Percentiles rank a stretch among this genome's conserved stretches.
Evolutionary conservation across 2,113 vertebrate species (phyloP).

Genomic region (pig (Sus scrofa)): DNA sequence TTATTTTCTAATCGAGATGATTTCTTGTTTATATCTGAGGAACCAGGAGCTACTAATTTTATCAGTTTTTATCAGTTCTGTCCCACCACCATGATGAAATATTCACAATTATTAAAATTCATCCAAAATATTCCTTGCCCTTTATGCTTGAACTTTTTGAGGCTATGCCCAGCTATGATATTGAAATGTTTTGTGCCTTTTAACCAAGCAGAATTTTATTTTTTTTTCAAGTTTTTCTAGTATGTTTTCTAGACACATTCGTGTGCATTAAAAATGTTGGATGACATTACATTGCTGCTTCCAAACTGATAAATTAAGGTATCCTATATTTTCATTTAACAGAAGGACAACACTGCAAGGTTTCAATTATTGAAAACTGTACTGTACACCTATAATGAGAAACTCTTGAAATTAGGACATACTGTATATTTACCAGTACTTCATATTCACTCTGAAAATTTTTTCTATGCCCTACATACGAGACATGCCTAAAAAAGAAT

Average conservation of each 20-base stretch:
- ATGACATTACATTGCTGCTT: not conserved
- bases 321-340: not conserved
- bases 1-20: not conserved
- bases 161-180: not conserved
- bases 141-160: not conserved
- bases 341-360: not conserved
- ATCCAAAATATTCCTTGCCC: not conserved
- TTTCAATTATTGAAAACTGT: not conserved
- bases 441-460: not conserved
- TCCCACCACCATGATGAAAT: not conserved
- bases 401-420: not conserved
- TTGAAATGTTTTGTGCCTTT: not conserved
- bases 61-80: not conserved
- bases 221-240: not conserved
- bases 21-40: not conserved
- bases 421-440: not conserved
- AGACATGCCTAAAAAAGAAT: not conserved
- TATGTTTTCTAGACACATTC: not conserved
- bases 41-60: not conserved
- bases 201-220: not conserved
- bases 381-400: not conserved
- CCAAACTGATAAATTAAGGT: not conserved
- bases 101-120: not conserved
- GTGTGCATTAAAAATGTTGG: not conserved
- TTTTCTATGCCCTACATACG: not conserved